Percentiles rank a stretch among this genome's conserved stretches.
phyloP scores from a whole-genome alignment of 2,113 vertebrate species.

The Sciurus niger region DNA sequence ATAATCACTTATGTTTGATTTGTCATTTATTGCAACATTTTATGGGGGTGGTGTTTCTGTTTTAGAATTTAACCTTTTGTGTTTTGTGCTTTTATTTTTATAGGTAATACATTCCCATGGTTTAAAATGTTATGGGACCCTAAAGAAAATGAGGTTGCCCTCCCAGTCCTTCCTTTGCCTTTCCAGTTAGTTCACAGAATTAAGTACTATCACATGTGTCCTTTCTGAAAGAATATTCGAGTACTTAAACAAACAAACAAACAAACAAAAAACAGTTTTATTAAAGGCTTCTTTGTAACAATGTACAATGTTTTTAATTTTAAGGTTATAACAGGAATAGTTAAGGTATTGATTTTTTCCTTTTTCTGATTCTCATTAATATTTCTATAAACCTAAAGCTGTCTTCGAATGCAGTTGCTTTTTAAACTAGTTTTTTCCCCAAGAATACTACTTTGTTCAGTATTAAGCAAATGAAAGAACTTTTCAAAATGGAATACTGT shows the following conservation, averaged over 20 bases:
- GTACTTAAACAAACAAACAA: no score
- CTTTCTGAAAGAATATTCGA: constrained; percentile 42
- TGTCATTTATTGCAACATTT: constrained; percentile 32
- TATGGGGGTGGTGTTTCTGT: neutral
- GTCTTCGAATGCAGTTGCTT: constrained; percentile 50
- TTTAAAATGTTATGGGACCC: constrained; percentile 7
- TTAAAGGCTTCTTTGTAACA: constrained; percentile 39
- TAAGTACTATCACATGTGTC: neutral
- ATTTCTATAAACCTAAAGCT: constrained; percentile 57
- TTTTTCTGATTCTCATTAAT: constrained; percentile 51
- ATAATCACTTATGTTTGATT: constrained; percentile 44
- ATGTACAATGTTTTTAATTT: neutral
- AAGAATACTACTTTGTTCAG: constrained; percentile 40
- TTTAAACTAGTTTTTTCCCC: constrained; percentile 55
- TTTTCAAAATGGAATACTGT: neutral
- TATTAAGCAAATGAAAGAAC: constrained; percentile 32
- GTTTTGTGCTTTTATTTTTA: neutral
- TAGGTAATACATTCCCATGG: neutral
- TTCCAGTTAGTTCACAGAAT: neutral
- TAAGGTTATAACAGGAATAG: constrained; percentile 32
- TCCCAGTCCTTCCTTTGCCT: neutral
- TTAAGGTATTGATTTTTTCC: constrained; percentile 41
- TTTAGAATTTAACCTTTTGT: constrained; percentile 30
- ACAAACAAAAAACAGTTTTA: neutral
- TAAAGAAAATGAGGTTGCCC: neutral